Percentiles rank a stretch among this genome's conserved stretches.
Evolutionary conservation across 2,113 vertebrate genomes (phyloP).

Genomic region (Gallinago media): DNA sequence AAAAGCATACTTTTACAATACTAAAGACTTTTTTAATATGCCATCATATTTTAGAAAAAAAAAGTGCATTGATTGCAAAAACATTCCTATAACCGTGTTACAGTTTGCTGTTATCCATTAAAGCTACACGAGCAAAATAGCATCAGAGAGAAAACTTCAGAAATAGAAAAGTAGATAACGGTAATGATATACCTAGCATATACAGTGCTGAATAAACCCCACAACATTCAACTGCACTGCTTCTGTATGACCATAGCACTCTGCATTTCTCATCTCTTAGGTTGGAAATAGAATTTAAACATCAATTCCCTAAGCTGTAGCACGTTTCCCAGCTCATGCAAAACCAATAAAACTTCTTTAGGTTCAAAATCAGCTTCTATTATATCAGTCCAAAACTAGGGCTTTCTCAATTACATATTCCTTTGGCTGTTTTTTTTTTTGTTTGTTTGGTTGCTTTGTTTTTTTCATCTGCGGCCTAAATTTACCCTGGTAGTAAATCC

Average conservation of each 20-base stretch:
- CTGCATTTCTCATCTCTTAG: not conserved
- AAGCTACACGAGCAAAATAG: not conserved
- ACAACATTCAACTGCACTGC: not conserved
- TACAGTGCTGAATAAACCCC: not conserved
- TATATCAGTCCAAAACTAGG: not conserved
- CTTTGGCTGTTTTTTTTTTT: not conserved
- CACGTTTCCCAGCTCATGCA: not conserved
- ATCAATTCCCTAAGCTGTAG: not conserved
- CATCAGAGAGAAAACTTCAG: not conserved
- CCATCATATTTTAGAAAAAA: not conserved
- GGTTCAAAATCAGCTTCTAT: not conserved
- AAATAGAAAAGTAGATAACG: not conserved
- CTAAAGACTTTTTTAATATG: not conserved
- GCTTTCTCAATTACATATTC: not conserved
- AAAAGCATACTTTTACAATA: not conserved
- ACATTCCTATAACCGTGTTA: accelerated
- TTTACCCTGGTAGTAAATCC: not conserved
- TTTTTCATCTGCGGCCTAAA: not conserved
- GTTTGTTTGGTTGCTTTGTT: not conserved
- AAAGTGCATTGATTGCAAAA: not conserved
- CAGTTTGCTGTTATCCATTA: not conserved
- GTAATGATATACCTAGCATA: not conserved
- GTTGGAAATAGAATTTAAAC: not conserved
- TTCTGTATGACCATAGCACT: not conserved
- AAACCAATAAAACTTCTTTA: not conserved